These are phyloP conservation scores for Protobothrops flavoviridis DNA, from an alignment of 2,113 vertebrate genomes.

Conservation along the genomic window DNA sequence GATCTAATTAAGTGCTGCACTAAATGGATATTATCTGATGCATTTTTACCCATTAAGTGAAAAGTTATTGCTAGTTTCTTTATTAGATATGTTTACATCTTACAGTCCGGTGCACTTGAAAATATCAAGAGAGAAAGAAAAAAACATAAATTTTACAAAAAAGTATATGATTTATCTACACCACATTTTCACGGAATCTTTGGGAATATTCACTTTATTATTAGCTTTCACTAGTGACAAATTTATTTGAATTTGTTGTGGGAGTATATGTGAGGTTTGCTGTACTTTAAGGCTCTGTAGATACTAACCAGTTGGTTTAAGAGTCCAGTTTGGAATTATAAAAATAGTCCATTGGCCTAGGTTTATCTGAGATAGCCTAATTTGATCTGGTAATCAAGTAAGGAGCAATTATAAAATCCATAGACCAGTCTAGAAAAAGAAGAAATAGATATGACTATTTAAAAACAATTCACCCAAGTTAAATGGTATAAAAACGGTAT, in stretches of 20 bases:
- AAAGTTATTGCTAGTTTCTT: not conserved
- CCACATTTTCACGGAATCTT: not conserved
- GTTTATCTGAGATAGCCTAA: not conserved
- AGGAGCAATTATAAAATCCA: not conserved
- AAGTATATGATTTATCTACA: conserved; percentile 6
- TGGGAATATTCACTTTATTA: not conserved
- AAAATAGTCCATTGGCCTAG: not conserved
- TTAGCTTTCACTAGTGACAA: not conserved
- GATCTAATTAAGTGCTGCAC: conserved; percentile 20
- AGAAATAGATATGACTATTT: not conserved
- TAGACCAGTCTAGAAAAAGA: not conserved
- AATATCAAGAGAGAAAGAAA: not conserved
- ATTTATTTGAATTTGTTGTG: not conserved
- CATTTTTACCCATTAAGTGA: not conserved
- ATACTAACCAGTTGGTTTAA: not conserved
- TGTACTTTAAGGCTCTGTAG: not conserved
- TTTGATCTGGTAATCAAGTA: not conserved
- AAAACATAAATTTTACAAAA: not conserved
- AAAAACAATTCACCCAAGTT: not conserved
- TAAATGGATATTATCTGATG: conserved; percentile 26
- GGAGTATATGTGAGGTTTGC: not conserved
- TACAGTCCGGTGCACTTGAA: conserved; percentile 14
- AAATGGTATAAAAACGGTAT: not conserved
- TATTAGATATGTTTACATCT: not conserved
- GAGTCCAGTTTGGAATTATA: not conserved